A percentile compares a stretch with the other conserved stretches of the same genome.
Conservation (phyloP, 2,113 vertebrate species). For the Diphyllodes magnificus region DNA sequence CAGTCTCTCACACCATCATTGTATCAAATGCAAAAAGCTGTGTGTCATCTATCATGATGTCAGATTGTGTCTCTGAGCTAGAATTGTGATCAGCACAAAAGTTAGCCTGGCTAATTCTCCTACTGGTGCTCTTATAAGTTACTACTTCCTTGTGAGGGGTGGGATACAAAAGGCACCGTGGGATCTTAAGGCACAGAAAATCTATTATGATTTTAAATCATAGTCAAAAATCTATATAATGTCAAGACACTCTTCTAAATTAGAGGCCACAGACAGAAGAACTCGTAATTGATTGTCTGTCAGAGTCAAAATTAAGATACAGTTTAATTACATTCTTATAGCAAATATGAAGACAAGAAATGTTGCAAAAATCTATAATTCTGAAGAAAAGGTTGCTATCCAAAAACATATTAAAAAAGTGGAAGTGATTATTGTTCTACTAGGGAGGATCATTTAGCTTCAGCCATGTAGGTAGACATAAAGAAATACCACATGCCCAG, state of each 20-base stretch:
- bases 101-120: not conserved
- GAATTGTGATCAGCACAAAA: not conserved
- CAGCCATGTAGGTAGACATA: not conserved
- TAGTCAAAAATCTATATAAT: not conserved
- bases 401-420: not conserved
- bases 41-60: not conserved
- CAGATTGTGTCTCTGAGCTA: not conserved
- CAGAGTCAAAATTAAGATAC: not conserved
- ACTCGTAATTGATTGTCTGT: not conserved
- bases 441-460: not conserved
- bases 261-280: not conserved
- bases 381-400: not conserved
- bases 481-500: not conserved
- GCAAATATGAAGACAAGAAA: not conserved
- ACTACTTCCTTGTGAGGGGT: not conserved
- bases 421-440: accelerated
- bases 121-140: not conserved
- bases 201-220: not conserved
- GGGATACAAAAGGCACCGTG: not conserved
- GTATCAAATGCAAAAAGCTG: not conserved
- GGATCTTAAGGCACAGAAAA: not conserved
- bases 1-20: not conserved
- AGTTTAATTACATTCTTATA: not conserved
- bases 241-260: not conserved
- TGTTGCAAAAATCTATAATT: not conserved